A percentile compares a stretch with the other conserved stretches of the same genome.
Evolutionary conservation across 2,113 vertebrate genomes (phyloP).

Genomic region (Hydrochoerus hydrochaeris): DNA sequence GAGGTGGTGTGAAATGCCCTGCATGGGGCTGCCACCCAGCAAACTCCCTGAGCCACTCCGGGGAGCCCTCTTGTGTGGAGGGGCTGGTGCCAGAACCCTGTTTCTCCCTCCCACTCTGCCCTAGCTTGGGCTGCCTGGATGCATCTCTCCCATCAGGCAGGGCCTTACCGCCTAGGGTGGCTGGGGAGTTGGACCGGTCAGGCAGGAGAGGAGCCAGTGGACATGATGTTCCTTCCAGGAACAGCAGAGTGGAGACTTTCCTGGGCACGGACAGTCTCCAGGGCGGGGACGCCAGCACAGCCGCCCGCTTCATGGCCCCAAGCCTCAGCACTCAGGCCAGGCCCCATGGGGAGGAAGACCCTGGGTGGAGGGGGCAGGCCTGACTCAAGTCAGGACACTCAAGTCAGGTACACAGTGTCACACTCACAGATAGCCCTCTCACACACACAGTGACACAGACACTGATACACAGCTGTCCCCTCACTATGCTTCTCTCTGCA

Average conservation of each 20-base stretch:
- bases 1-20: neutral
- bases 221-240: constrained; percentile 59
- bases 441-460: too few species aligned
- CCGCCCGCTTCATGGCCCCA: neutral
- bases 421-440: neutral
- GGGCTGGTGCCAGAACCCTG: neutral
- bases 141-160: constrained; percentile 37
- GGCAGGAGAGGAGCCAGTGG: constrained; percentile 27
- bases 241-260: constrained; percentile 29
- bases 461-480: rapidly evolving
- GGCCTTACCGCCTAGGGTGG: neutral
- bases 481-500: neutral
- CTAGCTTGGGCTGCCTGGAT: constrained; percentile 12
- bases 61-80: neutral
- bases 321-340: neutral
- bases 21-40: rapidly evolving
- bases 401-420: rapidly evolving
- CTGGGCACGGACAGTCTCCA: constrained; percentile 31
- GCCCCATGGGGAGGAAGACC: neutral
- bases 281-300: neutral
- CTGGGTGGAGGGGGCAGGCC: neutral
- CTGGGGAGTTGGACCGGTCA: neutral
- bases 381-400: neutral
- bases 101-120: constrained; percentile 27
- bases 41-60: neutral